Conservation (phyloP, 2,888 invertebrate genomes). For the Apotomis capreana region DNA sequence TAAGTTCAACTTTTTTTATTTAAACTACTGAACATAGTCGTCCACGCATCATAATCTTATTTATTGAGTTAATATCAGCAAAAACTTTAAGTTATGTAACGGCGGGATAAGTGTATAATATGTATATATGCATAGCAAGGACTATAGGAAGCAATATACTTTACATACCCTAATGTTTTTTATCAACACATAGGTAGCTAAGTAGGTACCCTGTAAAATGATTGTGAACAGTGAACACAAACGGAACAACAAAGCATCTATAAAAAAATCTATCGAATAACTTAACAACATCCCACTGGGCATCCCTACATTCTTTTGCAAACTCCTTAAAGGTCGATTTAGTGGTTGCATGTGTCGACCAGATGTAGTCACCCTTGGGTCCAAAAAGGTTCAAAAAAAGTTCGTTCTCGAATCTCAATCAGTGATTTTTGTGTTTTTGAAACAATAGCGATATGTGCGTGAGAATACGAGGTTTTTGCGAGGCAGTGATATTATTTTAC, state of each 20-base stretch:
- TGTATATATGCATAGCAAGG: too few relatives aligned
- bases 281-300: constrained; percentile 4
- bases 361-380: constrained; percentile 68
- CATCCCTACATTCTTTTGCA: constrained; percentile 66
- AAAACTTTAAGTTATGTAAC: too few relatives aligned
- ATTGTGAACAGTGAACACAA: neutral
- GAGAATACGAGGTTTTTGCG: constrained; percentile 20
- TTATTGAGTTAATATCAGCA: too few relatives aligned
- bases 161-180: too few relatives aligned
- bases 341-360: constrained; percentile 72
- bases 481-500: neutral
- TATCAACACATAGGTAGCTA: too few relatives aligned
- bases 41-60: too few relatives aligned
- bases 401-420: constrained; percentile 56
- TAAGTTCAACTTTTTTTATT: too few relatives aligned
- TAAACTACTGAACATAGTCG: too few relatives aligned
- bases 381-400: constrained; percentile 58
- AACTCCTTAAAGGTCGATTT: constrained; percentile 67
- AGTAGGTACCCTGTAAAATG: too few relatives aligned
- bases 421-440: constrained; percentile 59
- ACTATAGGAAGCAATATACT: too few relatives aligned
- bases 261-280: neutral
- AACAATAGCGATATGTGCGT: constrained; percentile 59
- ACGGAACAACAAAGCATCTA: neutral
- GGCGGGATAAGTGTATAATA: too few relatives aligned